These are phyloP conservation scores for Sarcophaga peregrina DNA, from an alignment of 1,140 invertebrate genomes.

Conservation along the genomic window DNA sequence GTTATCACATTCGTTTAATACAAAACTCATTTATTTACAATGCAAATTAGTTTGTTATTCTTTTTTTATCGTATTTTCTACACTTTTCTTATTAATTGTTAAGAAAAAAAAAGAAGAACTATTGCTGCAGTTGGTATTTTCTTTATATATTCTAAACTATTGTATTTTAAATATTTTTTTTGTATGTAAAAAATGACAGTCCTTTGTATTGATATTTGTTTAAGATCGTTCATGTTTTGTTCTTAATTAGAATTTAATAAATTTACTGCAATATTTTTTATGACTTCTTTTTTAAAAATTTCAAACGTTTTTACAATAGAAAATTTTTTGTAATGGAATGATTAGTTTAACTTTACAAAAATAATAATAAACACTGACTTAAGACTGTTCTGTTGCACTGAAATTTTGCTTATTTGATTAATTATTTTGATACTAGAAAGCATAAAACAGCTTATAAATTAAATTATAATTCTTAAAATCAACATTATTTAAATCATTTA, in stretches of 20 bases:
- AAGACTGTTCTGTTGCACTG: not conserved
- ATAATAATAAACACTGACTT: conserved; percentile 2
- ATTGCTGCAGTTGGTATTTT: not conserved
- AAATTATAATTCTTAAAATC: conserved; percentile 20
- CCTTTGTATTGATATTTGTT: conserved; percentile 16
- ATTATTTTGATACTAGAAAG: not conserved
- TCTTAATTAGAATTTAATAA: conserved; percentile 17
- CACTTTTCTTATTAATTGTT: not conserved
- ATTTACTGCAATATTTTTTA: not conserved
- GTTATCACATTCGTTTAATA: not conserved
- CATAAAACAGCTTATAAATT: conserved; percentile 1
- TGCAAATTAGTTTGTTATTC: not conserved
- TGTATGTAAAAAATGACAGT: conserved; percentile 27
- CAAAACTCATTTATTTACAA: conserved; percentile 27
- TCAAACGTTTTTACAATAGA: not conserved
- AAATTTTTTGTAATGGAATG: not conserved
- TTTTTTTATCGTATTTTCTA: not conserved
- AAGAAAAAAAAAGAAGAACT: not conserved
- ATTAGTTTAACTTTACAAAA: not conserved
- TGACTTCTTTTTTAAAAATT: not conserved
- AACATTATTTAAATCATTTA: not conserved
- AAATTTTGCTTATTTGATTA: not conserved
- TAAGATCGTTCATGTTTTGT: conserved; percentile 25
- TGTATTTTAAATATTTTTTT: not conserved
- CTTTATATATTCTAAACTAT: not conserved